A percentile compares a stretch with the other conserved stretches of the same genome.
Conservation (phyloP, 1,140 invertebrate genomes). For the Eulimnadia texana region DNA sequence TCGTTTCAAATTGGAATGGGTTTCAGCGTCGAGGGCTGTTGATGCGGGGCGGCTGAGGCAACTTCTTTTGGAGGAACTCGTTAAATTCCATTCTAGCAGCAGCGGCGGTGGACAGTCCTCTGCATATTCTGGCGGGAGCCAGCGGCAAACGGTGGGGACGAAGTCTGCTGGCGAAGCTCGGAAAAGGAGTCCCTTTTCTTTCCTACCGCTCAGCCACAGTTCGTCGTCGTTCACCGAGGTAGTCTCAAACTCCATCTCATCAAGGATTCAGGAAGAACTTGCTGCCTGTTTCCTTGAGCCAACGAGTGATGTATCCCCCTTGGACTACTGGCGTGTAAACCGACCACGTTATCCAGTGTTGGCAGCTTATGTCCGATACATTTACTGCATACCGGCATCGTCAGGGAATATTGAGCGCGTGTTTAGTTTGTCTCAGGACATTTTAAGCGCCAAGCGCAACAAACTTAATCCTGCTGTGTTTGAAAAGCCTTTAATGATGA, state of each 20-base stretch:
- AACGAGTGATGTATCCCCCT: neutral
- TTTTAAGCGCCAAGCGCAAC: neutral
- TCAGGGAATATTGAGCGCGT: neutral
- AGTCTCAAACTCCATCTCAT: neutral
- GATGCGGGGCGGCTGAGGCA: neutral
- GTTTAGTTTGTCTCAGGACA: neutral
- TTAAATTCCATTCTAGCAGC: neutral
- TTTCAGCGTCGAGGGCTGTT: neutral
- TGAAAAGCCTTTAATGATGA: neutral
- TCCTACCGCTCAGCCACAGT: neutral
- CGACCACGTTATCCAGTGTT: neutral
- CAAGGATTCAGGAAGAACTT: neutral
- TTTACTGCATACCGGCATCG: neutral
- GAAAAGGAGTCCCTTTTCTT: neutral
- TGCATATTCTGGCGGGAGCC: neutral
- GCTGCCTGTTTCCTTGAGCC: neutral
- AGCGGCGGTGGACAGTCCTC: neutral
- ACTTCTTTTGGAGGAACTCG: neutral
- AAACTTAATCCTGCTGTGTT: neutral
- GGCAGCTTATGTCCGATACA: neutral
- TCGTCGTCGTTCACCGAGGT: neutral
- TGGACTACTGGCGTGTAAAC: neutral
- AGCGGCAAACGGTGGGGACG: neutral
- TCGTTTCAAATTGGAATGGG: neutral
- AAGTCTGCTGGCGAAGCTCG: neutral